phyloP scores from a whole-genome alignment of 2,113 vertebrate species.

The Lampris incognitus region DNA sequence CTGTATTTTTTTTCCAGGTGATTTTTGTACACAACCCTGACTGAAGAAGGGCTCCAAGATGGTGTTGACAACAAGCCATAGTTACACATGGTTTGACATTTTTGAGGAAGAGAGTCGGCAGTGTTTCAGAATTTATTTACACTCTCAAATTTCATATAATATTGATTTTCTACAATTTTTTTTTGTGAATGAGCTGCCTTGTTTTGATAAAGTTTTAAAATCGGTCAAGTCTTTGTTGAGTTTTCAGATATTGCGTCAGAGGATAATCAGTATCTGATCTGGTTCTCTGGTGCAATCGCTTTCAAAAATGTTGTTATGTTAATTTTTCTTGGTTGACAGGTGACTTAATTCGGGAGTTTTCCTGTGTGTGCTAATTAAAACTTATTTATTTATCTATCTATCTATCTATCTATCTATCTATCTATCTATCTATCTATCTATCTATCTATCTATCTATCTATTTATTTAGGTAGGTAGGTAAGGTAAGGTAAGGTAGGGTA shows the following conservation, averaged over 20 bases:
- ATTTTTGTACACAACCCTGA: neutral
- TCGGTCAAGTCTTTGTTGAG: neutral
- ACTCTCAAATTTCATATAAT: slow-evolving; percentile 20
- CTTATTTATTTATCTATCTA: too few species aligned
- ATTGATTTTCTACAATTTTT: slow-evolving; percentile 31
- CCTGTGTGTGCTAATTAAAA: neutral
- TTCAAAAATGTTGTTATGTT: slow-evolving; percentile 9
- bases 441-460: too few species aligned
- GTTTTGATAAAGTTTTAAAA: slow-evolving; percentile 40
- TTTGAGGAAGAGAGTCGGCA: neutral
- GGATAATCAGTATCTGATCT: slow-evolving; percentile 60
- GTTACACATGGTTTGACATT: slow-evolving; percentile 46
- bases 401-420: too few species aligned
- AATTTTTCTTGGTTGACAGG: neutral
- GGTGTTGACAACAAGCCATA: neutral
- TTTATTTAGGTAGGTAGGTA: too few species aligned
- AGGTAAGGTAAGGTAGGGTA: too few species aligned
- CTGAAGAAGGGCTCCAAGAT: neutral
- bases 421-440: too few species aligned
- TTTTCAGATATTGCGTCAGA: slow-evolving; percentile 22
- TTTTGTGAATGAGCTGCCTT: slow-evolving; percentile 39
- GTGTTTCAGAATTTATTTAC: neutral
- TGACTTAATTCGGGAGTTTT: neutral
- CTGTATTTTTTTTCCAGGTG: neutral
- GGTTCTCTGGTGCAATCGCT: slow-evolving; percentile 27